Conservation (phyloP, 2,797 vertebrate species). For the Triplophysa bombifrons region DNA sequence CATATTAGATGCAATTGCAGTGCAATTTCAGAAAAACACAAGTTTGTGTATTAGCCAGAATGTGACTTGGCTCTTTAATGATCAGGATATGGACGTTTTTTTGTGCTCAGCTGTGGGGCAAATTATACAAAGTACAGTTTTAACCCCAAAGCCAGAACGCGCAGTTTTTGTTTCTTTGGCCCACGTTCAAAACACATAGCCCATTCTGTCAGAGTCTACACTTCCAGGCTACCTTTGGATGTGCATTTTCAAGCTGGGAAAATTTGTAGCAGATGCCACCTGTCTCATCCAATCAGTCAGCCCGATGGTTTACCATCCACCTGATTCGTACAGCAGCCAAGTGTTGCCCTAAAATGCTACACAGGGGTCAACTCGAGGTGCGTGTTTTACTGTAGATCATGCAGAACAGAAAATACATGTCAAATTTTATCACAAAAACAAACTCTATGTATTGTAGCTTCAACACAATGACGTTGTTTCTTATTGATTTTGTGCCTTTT, state of each 20-base stretch:
- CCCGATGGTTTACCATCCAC: conserved; percentile 41
- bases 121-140: conserved; percentile 40
- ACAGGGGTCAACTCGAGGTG: conserved; percentile 22
- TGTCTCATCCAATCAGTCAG: conserved; percentile 54
- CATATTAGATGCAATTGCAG: conserved; percentile 25
- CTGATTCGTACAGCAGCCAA: conserved; percentile 56
- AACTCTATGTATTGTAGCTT: neutral
- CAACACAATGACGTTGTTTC: neutral
- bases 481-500: neutral
- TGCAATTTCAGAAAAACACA: conserved; percentile 8
- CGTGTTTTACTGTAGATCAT: conserved; percentile 28
- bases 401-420: conserved; percentile 35
- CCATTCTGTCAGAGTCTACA: conserved; percentile 46
- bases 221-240: conserved; percentile 57
- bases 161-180: conserved; percentile 48
- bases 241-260: conserved; percentile 51
- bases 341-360: conserved; percentile 52
- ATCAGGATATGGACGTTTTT: conserved; percentile 33
- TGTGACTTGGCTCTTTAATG: conserved; percentile 43
- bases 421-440: conserved; percentile 29
- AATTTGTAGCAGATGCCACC: conserved; percentile 51
- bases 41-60: conserved; percentile 12
- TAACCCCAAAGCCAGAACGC: conserved; percentile 35
- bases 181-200: conserved; percentile 57
- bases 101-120: conserved; percentile 48